A percentile compares a stretch with the other conserved stretches of the same genome.
Evolutionary conservation across 2,797 vertebrate species (phyloP).

Genomic region (Enteromius anoplus): DNA sequence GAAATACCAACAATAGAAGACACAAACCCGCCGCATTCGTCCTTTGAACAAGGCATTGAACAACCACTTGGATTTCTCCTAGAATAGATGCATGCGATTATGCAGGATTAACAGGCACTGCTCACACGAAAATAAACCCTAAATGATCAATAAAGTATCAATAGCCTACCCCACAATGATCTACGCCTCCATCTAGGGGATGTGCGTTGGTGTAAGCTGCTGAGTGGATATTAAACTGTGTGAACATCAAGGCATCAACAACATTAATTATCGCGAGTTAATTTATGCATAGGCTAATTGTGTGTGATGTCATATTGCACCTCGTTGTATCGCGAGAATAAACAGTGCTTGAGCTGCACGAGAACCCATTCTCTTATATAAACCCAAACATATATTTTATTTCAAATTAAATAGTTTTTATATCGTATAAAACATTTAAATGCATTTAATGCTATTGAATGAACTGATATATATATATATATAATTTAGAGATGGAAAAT

Average conservation of each 20-base stretch:
- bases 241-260: conserved; percentile 57
- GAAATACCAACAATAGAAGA: conserved; percentile 44
- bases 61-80: not conserved
- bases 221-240: conserved; percentile 53
- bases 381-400: not conserved
- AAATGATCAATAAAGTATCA: conserved; percentile 29
- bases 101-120: conserved; percentile 8
- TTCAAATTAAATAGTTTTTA: not conserved
- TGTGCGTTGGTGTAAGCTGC: conserved; percentile 48
- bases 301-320: conserved; percentile 56
- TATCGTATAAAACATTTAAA: not conserved
- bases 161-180: conserved; percentile 56
- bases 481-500: not conserved
- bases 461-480: no score
- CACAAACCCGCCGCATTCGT: conserved; percentile 3
- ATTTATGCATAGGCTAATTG: conserved; percentile 62
- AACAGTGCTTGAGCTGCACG: conserved; percentile 14
- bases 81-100: not conserved
- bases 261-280: conserved; percentile 58
- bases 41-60: conserved; percentile 25
- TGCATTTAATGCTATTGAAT: not conserved
- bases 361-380: not conserved
- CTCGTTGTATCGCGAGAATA: conserved; percentile 57
- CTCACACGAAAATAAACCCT: conserved; percentile 4
- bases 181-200: conserved; percentile 40